Evolutionary conservation across 2,888 invertebrate species (phyloP).

Genomic region (Fissipunctia ypsillon): DNA sequence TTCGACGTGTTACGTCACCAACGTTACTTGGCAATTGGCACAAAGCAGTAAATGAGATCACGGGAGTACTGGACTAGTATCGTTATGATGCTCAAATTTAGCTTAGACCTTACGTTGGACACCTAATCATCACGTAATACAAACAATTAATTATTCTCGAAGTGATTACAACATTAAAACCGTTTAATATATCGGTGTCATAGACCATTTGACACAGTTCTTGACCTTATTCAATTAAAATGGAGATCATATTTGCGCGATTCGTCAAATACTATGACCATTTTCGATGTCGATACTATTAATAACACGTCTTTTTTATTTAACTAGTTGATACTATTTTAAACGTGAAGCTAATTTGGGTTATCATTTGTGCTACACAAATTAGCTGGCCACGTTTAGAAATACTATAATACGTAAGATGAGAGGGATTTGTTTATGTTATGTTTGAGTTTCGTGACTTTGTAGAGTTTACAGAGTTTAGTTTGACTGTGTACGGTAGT

Average conservation of each 20-base stretch:
- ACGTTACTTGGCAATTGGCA: slow-evolving; percentile 65
- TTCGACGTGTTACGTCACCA: slow-evolving; percentile 62
- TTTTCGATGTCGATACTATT: slow-evolving; percentile 50
- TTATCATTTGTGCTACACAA: slow-evolving; percentile 50
- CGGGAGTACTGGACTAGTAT: slow-evolving; percentile 61
- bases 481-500: slow-evolving; percentile 39
- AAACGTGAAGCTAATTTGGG: slow-evolving; percentile 60
- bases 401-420: slow-evolving; percentile 49
- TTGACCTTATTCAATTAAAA: slow-evolving; percentile 54
- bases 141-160: slow-evolving; percentile 34
- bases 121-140: slow-evolving; percentile 32
- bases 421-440: slow-evolving; percentile 16
- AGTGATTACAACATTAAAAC: slow-evolving; percentile 44
- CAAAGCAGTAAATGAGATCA: slow-evolving; percentile 67
- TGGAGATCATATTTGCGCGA: slow-evolving; percentile 60
- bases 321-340: slow-evolving; percentile 50
- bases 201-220: slow-evolving; percentile 46
- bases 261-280: slow-evolving; percentile 45
- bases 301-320: slow-evolving; percentile 43
- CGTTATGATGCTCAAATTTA: slow-evolving; percentile 57
- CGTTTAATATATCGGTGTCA: slow-evolving; percentile 33
- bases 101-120: slow-evolving; percentile 52
- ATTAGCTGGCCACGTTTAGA: slow-evolving; percentile 61
- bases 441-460: slow-evolving; percentile 13
- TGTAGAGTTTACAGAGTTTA: slow-evolving; percentile 8